phyloP scores from a whole-genome alignment of 2,888 invertebrate genomes.

The Trichogramma evanescens region DNA sequence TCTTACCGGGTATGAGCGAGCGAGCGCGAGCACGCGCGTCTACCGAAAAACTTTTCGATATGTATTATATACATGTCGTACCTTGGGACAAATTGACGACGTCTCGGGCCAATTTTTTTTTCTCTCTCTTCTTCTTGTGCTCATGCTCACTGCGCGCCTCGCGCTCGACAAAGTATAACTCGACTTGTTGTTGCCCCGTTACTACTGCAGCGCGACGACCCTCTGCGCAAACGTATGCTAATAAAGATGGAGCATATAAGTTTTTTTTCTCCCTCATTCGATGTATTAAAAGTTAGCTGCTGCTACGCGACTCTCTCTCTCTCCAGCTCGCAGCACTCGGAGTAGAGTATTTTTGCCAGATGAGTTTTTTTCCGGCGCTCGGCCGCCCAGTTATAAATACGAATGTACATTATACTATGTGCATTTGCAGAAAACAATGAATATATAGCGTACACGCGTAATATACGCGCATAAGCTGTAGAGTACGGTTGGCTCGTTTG shows the following conservation, averaged over 20 bases:
- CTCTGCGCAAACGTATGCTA: slow-evolving; percentile 3
- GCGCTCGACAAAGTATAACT: neutral
- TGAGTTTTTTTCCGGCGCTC: neutral
- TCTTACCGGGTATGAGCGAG: slow-evolving; percentile 1
- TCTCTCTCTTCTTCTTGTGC: too few relatives aligned
- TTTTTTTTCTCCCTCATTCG: slow-evolving; percentile 5
- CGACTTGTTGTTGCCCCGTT: slow-evolving; percentile 15
- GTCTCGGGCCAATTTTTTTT: too few relatives aligned
- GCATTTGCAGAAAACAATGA: too few relatives aligned
- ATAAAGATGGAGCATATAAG: slow-evolving; percentile 11
- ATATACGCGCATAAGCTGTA: too few relatives aligned
- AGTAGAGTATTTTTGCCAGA: neutral
- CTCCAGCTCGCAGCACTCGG: neutral
- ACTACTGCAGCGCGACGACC: neutral
- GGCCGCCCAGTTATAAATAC: too few relatives aligned
- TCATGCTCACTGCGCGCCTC: neutral
- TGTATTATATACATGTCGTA: slow-evolving; percentile 8
- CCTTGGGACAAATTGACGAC: too few relatives aligned
- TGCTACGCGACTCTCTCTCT: neutral
- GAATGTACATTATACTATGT: too few relatives aligned
- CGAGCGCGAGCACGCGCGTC: too few relatives aligned
- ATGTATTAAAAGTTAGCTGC: slow-evolving; percentile 13
- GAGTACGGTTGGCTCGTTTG: too few relatives aligned
- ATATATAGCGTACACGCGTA: too few relatives aligned
- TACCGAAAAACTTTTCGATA: slow-evolving; percentile 20